Conservation (phyloP, 2,888 invertebrate genomes). For the Leptothorax acervorum region DNA sequence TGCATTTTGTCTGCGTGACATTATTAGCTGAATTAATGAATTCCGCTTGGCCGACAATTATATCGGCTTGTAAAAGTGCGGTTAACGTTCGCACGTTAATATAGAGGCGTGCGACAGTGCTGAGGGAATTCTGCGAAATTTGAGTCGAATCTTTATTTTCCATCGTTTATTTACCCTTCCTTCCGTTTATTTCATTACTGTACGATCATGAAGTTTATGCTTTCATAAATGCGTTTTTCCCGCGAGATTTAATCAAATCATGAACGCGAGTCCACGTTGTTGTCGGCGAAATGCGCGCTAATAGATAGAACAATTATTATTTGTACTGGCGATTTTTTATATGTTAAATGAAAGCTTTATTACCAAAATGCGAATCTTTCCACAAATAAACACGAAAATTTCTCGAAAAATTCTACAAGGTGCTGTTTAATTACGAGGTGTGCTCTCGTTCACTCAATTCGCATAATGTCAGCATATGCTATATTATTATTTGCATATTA, state of each 20-base stretch:
- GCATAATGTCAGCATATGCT: not conserved
- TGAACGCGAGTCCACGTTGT: not conserved
- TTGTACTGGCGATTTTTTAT: not conserved
- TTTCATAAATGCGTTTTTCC: conserved; percentile 14
- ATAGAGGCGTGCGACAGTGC: not conserved
- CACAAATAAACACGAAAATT: not conserved
- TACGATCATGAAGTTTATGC: not conserved
- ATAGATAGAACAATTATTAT: conserved; percentile 3
- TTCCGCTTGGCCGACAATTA: conserved; percentile 34
- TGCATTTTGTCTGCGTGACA: not conserved
- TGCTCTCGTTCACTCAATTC: conserved; percentile 4
- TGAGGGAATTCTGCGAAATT: not conserved
- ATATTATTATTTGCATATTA: conserved; percentile 12
- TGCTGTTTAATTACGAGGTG: not conserved
- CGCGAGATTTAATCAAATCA: not conserved
- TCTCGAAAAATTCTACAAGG: not conserved
- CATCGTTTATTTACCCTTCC: conserved; percentile 5
- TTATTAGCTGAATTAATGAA: conserved; percentile 42
- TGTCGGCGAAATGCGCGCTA: not conserved
- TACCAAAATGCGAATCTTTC: not conserved
- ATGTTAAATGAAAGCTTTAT: not conserved
- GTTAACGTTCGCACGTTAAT: conserved; percentile 51
- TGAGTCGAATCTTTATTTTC: conserved; percentile 21
- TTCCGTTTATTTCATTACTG: not conserved
- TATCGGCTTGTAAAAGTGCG: conserved; percentile 18